These are phyloP conservation scores for Sebastolobus alascanus DNA, from an alignment of 2,797 vertebrate species.

Conservation along the genomic window DNA sequence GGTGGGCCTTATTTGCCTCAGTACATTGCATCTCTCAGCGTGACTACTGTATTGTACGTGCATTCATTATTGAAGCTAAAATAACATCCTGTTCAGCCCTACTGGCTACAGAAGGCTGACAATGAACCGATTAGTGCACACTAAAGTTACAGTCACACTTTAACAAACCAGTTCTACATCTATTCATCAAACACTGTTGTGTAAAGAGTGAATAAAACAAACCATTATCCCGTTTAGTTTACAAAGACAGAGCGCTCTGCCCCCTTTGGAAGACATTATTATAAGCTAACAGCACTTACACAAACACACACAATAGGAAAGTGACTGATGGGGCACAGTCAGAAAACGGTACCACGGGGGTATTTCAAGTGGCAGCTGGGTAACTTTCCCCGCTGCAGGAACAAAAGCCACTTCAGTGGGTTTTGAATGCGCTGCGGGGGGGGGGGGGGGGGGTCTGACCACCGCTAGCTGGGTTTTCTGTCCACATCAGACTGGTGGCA, in stretches of 20 bases:
- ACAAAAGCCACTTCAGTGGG: slow-evolving; percentile 33
- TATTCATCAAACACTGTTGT: slow-evolving; percentile 27
- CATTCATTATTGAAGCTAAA: background rate
- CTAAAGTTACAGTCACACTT: slow-evolving; percentile 31
- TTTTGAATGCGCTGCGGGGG: slow-evolving; percentile 33
- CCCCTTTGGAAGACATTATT: slow-evolving; percentile 20
- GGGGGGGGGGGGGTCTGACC: background rate
- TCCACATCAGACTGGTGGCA: slow-evolving; percentile 11
- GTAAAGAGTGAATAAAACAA: slow-evolving; percentile 32
- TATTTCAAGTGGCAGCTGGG: slow-evolving; percentile 37
- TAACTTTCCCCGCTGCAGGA: slow-evolving; percentile 13
- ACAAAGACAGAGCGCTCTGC: slow-evolving; percentile 13
- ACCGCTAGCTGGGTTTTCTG: background rate
- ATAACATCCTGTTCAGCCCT: background rate
- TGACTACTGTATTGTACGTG: background rate
- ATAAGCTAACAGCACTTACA: slow-evolving; percentile 21
- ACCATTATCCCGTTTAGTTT: slow-evolving; percentile 27
- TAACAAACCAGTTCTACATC: slow-evolving; percentile 20
- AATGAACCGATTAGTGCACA: slow-evolving; percentile 31
- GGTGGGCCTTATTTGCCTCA: background rate
- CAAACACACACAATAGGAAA: slow-evolving; percentile 27
- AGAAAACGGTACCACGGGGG: slow-evolving; percentile 22
- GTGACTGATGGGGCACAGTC: slow-evolving; percentile 3
- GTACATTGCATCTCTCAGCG: background rate
- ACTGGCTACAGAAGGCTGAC: background rate